Evolutionary conservation across 2,113 vertebrate species (phyloP), one percentile per base, ranked within the genome.

Genomic region (Calypte anna): DNA sequence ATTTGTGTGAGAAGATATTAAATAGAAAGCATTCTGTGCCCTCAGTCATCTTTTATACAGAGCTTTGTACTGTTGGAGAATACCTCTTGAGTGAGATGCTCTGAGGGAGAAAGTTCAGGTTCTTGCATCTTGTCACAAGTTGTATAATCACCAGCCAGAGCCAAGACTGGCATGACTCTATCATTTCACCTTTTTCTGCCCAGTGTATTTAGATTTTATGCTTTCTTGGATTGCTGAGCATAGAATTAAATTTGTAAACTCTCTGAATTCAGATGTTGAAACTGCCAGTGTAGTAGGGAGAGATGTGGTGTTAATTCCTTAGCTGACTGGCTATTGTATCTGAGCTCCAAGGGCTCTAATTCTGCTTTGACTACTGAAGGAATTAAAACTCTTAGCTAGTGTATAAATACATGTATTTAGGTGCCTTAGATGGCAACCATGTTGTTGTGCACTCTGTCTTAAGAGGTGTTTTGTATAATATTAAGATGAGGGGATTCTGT

Each of bases 111-210:
- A 92, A 66, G n/a, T 27, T 75, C 6, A 14, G 27, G 4, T 70
- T 89, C 15, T 74, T 78, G 68, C 33, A 84, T 14, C 4, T 72
- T 13, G 2, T 12, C 3, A 0, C 53, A 50, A 53, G 6, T 25
- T 25, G 3, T 44, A 2, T 64, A 10, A 61, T 58, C 22, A 50
- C 38, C 27, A 92, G 25, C n/a, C n/a, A 40, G 5, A 5, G 24
- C 12, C 0, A 1, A 61, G 50, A 24, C 51, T 72, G 53, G 36
- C 7, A 3, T 31, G 18, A 57, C 21, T 67, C 5, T 17, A 0
- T 23, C 8, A 43, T 30, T 77, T 64, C 20, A 64, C 5, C n/a
- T 6, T 2, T 61, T 28, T 85, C 14, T 62, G 19, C n/a, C 44
- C 14, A 11, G 4, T 19, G 10, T 74, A 8, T 62, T 59, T 75